A percentile compares a stretch with the other conserved stretches of the same genome.
These are phyloP conservation scores for Puntigrus tetrazona DNA, from an alignment of 2,113 vertebrate species.

Conservation along the genomic window DNA sequence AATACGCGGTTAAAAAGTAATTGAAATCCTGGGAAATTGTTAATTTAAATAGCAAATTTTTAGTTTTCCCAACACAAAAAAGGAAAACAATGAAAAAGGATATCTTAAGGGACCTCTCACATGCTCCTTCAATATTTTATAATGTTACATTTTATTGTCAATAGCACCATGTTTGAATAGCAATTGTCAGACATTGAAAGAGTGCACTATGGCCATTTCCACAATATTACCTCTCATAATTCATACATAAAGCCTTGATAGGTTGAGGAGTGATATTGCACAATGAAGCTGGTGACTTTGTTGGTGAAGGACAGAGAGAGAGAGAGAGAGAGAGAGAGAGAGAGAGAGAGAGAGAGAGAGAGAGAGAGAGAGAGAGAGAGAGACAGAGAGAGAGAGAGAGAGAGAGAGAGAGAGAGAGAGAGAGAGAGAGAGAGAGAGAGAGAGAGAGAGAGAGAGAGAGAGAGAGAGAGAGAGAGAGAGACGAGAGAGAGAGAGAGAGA, in stretches of 20 bases:
- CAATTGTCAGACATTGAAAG: not conserved
- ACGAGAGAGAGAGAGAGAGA: constrained; percentile 29
- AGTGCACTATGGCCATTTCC: not conserved
- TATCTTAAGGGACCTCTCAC: not conserved
- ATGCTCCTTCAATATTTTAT: not conserved
- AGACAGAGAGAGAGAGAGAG: constrained; percentile 27
- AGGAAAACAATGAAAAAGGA: not conserved
- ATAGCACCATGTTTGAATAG: not conserved
- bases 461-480: not conserved
- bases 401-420: not conserved
- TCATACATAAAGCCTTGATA: constrained; percentile 3
- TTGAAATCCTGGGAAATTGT: too few relatives aligned
- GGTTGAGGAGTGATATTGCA: not conserved
- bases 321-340: constrained; percentile 5
- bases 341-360: constrained; percentile 22
- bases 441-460: constrained; percentile 22
- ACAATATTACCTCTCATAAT: constrained; percentile 19
- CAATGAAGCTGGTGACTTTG: constrained; percentile 22
- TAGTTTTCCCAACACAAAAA: not conserved
- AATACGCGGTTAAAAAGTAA: not conserved
- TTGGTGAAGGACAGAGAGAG: constrained; percentile 1
- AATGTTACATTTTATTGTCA: not conserved
- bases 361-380: not conserved
- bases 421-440: constrained; percentile 5
- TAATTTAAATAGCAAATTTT: not conserved